phyloP scores from a whole-genome alignment of 2,888 invertebrate species.

The Hedychridium roseum region DNA sequence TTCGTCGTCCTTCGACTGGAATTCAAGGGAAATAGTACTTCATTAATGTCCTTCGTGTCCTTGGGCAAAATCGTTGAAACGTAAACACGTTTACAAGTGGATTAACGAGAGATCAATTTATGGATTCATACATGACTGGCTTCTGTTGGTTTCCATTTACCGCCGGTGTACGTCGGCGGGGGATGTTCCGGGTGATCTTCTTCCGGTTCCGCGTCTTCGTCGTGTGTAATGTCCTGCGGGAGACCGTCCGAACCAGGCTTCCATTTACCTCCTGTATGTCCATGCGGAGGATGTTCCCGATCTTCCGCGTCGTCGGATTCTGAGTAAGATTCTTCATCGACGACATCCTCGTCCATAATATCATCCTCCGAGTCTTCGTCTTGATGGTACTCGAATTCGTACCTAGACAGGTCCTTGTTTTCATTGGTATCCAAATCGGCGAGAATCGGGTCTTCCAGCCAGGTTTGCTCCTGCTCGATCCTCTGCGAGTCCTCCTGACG shows the following conservation, averaged over 20 bases:
- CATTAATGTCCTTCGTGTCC: conserved; percentile 6
- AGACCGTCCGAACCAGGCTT: conserved; percentile 67
- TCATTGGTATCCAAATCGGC: conserved; percentile 43
- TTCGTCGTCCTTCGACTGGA: conserved; percentile 48
- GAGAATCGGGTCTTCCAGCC: conserved; percentile 55
- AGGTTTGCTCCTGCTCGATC: conserved; percentile 44
- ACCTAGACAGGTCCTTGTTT: conserved; percentile 44
- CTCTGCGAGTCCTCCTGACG: conserved; percentile 43
- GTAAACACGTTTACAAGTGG: background rate
- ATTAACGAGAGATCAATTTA: too few relatives aligned
- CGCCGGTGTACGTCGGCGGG: conserved; percentile 69
- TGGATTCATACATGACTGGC: conserved; percentile 28
- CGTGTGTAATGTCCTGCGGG: conserved; percentile 49
- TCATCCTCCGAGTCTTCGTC: conserved; percentile 55
- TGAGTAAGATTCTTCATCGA: conserved; percentile 69
- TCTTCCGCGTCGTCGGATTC: conserved; percentile 68
- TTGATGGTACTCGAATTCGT: conserved; percentile 50
- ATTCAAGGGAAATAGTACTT: background rate
- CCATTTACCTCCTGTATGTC: conserved; percentile 78
- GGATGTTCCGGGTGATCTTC: conserved; percentile 57
- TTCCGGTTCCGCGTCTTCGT: conserved; percentile 51
- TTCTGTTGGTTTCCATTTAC: conserved; percentile 71
- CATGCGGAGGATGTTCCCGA: conserved; percentile 65
- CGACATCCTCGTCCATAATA: conserved; percentile 57
- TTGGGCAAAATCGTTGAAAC: conserved; percentile 2